Evolutionary conservation across 2,797 vertebrate genomes (phyloP).

Genomic region (Clarias platycephalus): DNA sequence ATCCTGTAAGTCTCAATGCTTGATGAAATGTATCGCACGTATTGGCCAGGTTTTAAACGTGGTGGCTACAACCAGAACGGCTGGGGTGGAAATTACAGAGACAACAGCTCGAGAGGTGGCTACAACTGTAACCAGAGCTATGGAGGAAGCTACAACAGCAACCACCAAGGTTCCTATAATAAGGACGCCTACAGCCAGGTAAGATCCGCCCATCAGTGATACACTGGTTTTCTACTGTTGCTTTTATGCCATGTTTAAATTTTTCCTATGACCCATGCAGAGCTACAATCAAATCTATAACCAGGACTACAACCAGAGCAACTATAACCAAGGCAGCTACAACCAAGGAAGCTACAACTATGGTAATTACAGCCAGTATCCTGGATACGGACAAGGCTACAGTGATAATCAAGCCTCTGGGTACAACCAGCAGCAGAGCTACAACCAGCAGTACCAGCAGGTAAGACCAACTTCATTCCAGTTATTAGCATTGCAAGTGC

Average conservation of each 20-base stretch:
- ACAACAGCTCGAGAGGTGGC: slow-evolving; percentile 73
- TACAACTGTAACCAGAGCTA: slow-evolving; percentile 76
- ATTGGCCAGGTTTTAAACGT: slow-evolving; percentile 60
- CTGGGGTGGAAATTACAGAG: slow-evolving; percentile 80
- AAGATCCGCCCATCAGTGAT: background rate
- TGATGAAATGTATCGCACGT: slow-evolving; percentile 67
- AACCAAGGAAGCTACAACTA: slow-evolving; percentile 83
- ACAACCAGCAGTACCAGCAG: slow-evolving; percentile 90
- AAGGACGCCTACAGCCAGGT: slow-evolving; percentile 59
- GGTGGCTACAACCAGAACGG: slow-evolving; percentile 83
- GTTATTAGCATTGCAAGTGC: background rate
- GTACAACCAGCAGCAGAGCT: slow-evolving; percentile 78
- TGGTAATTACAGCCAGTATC: slow-evolving; percentile 81
- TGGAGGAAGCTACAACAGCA: slow-evolving; percentile 72
- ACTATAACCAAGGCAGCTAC: slow-evolving; percentile 80
- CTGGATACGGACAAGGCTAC: slow-evolving; percentile 72
- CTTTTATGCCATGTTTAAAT: background rate
- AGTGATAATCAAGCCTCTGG: slow-evolving; percentile 67
- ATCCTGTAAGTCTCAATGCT: background rate
- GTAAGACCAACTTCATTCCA: slow-evolving; percentile 65
- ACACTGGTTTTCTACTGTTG: background rate
- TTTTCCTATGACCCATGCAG: slow-evolving; percentile 18
- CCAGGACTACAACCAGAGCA: slow-evolving; percentile 64
- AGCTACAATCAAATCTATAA: slow-evolving; percentile 70
- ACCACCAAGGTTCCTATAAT: slow-evolving; percentile 69